Percentiles rank a stretch among this genome's conserved stretches.
These are phyloP conservation scores for Meandrina meandrites DNA, from an alignment of 92 coral and sea anemone genomes.

Conservation along the genomic window DNA sequence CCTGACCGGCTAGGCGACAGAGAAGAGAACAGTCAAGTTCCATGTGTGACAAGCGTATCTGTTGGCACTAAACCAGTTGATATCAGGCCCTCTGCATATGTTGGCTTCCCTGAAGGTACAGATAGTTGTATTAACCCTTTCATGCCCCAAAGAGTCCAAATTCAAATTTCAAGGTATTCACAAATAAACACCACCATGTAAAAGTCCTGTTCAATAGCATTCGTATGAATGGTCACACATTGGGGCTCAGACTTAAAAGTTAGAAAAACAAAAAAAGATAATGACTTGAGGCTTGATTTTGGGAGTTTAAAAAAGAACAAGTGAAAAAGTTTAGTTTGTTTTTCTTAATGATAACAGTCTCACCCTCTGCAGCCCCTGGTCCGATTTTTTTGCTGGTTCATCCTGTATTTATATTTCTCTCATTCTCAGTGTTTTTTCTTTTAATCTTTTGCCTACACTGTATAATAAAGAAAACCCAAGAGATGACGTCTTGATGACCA, in stretches of 20 bases:
- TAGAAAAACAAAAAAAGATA: too few relatives aligned
- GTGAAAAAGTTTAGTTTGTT: too few relatives aligned
- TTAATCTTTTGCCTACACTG: background rate
- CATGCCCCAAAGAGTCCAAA: too few relatives aligned
- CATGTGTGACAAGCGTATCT: conserved; percentile 36
- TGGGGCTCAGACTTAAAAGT: background rate
- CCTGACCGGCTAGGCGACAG: background rate
- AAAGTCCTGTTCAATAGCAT: background rate
- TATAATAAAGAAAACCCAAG: background rate
- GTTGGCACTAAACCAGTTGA: conserved; percentile 31
- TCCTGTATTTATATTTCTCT: too few relatives aligned
- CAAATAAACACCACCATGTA: background rate
- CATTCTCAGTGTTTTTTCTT: background rate
- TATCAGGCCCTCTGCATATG: conserved; percentile 33
- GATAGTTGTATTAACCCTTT: too few relatives aligned
- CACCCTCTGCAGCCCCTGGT: too few relatives aligned
- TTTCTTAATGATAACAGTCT: too few relatives aligned
- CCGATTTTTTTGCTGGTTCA: too few relatives aligned
- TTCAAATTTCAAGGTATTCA: too few relatives aligned
- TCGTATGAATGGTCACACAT: background rate
- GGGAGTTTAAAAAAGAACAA: too few relatives aligned
- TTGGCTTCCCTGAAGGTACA: conserved; percentile 45
- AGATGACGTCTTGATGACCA: conserved; percentile 14
- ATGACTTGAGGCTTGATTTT: too few relatives aligned
- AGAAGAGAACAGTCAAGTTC: conserved; percentile 7